Base-by-base conservation (phyloP, 2,797 vertebrate genomes). In the Neostethus bicornis region DNA sequence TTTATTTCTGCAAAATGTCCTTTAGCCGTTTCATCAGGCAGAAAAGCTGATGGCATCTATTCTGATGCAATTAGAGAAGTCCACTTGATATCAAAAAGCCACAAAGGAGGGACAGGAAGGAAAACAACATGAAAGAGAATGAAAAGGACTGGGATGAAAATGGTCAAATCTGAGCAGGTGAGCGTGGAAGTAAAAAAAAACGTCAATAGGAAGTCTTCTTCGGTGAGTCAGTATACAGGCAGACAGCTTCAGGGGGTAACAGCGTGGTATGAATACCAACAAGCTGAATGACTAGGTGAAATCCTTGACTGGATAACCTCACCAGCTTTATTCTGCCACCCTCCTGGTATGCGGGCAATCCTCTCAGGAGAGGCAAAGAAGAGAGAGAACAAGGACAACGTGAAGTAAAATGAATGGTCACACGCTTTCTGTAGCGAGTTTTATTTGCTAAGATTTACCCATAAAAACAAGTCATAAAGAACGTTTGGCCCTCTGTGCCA, bases 291-390 rank as follows among this genome's bases (percentile, higher is more conserved):
- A 87, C 77, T 75, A 61, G 75, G 83, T 87, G 76, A 70, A 84
- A 86, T 82, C 77, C 80, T 81, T 79, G 73, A 82, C 65, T 83
- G 77, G 66, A 76, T 85, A 85, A 85, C 83, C 83, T 75, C 72
- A 81, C 61, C 47, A 70, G 64, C 73, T 77, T 63, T 67, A n/a
- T 69, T 66, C 65, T 72, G 58, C 73, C 69, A 57, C 54, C 61
- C 13, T 62, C 57, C 62, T 63, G 68, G 65, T 60, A 46, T 66
- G 39, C 26, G 63, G 52, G 51, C 60, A 54, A n/a, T 66, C 73
- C 58, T 55, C 60, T 12, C 0, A 45, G 55, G 66, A 42, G 23
- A 43, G 12, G 23, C 4, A n/a, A 29, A 25, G 48, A 28, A 0
- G 31, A 23, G 57, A 38, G 46, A 13, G 47, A 57, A 50, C 65